Percentiles rank a stretch among this genome's conserved stretches.
phyloP scores from a whole-genome alignment of 2,113 vertebrate species.

The Nettapus auritus region DNA sequence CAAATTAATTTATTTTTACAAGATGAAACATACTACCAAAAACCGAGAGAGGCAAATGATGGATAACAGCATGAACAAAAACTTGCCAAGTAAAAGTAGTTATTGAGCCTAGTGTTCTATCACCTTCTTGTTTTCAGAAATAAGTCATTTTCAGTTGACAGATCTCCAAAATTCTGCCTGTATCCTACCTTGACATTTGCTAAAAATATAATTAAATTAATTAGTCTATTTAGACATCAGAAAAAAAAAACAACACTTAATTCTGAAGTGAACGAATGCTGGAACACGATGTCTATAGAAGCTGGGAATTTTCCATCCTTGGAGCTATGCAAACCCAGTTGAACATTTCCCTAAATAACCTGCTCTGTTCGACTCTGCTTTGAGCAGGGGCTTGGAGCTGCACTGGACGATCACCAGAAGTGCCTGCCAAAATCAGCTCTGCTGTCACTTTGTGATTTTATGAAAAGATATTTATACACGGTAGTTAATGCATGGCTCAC shows the following conservation, averaged over 20 bases:
- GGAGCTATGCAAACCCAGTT: not conserved
- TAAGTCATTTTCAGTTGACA: not conserved
- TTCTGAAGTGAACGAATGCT: rapidly evolving
- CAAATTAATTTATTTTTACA: not conserved
- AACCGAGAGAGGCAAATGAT: not conserved
- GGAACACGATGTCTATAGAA: not conserved
- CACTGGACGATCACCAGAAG: not conserved
- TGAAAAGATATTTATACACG: not conserved
- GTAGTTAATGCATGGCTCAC: not conserved
- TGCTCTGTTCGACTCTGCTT: not conserved
- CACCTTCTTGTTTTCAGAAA: not conserved
- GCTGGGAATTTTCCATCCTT: not conserved
- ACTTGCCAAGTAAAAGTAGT: not conserved
- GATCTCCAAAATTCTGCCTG: not conserved
- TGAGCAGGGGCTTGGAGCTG: not conserved
- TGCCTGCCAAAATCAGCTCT: not conserved
- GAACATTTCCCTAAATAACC: not conserved
- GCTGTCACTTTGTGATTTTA: not conserved
- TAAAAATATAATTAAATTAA: not conserved
- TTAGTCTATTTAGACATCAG: not conserved
- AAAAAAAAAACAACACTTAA: not conserved
- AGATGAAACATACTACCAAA: not conserved
- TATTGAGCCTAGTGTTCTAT: not conserved
- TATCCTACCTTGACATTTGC: not conserved
- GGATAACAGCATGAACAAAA: not conserved